These are phyloP conservation scores for Falco rusticolus DNA, from an alignment of 2,797 vertebrate species.

Conservation along the genomic window DNA sequence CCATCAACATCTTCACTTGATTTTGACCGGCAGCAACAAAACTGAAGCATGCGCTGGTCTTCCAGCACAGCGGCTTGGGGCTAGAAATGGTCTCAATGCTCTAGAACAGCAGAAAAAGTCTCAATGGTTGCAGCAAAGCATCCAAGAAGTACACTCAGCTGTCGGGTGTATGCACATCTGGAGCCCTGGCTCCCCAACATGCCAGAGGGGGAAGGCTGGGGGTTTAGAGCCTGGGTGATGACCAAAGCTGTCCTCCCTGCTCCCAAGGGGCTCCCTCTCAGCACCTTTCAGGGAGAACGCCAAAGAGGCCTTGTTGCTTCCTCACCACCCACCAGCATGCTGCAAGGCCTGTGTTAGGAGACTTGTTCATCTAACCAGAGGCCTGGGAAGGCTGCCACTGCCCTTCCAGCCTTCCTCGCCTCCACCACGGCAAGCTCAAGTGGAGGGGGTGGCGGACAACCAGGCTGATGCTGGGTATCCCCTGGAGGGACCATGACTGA, in stretches of 20 bases:
- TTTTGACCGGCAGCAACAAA: background rate
- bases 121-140: background rate
- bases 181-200: background rate
- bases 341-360: background rate
- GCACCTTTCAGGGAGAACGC: background rate
- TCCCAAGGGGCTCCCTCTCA: background rate
- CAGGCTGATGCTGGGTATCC: background rate
- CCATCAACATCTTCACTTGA: background rate
- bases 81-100: background rate
- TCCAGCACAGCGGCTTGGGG: background rate
- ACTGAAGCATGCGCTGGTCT: background rate
- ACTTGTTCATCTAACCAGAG: background rate
- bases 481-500: background rate
- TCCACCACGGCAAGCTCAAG: background rate
- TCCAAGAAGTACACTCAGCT: background rate
- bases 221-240: background rate
- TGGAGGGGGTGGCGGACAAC: background rate
- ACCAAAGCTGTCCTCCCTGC: constrained; percentile 4
- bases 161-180: accelerated
- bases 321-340: background rate
- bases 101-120: background rate
- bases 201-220: background rate
- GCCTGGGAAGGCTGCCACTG: background rate
- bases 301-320: background rate
- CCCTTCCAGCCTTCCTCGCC: background rate